Base-by-base conservation (phyloP, 2,113 vertebrate species). In the Tenebrosternarchus preto region DNA sequence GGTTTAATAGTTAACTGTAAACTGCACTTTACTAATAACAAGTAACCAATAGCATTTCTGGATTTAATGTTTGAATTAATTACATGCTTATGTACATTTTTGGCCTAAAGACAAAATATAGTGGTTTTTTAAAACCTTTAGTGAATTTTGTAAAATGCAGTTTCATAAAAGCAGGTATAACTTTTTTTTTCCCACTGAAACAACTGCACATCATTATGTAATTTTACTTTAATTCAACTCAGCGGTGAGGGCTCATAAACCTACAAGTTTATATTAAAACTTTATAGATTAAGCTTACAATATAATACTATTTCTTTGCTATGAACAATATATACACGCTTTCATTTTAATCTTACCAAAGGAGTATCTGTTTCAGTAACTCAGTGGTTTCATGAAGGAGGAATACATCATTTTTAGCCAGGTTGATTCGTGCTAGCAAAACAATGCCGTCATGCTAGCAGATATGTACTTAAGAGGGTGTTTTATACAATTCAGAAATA, bases 291-390 rank as follows among this genome's bases (percentile, higher is more conserved):
- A 20, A 36, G 31, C 15, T 50, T 50, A 67, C 31, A 78, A 20
- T 12, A 22, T 39, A 25, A 8, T 8, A 55, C 20, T 33, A 55
- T 27, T 43, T 56, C 64, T 36, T 5, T 29, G 60, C 24, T 61
- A 68, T 33, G 53, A 50, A 50, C 43, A 50, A 50, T 50, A 12
- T 73, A 33, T 73, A 73, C 15, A 25, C 19, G 67, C 69, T 22
- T 59, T 39, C 25, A 25, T 73, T 33, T 57, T 77, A 73, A 60
- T 36, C 53, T 77, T 63, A 24, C 39, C 2, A 1, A 29, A 22
- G 60, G 15, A 11, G 16, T 43, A 11, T 19, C 8, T 57, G 46
- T 36, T 27, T 22, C 12, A 16, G 61, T 27, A 63, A 64, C 67
- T 79, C 9, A n/a, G n/a, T 36, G 25, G 4, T 27, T 24, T 31